Base-by-base conservation (phyloP, 1,140 invertebrate genomes). In the Pseudoatta argentina region DNA sequence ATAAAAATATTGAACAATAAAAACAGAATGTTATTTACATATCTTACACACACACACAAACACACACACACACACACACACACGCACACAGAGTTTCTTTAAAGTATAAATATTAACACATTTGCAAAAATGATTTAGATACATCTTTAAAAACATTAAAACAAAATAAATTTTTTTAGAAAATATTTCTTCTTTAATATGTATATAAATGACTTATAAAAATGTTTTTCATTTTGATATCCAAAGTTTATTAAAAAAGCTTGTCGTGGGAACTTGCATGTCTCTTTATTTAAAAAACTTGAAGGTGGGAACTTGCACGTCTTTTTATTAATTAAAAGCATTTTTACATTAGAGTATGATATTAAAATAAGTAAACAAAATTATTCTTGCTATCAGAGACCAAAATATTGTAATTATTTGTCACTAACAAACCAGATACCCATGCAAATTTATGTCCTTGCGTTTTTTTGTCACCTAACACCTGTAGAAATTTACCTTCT, bases 321-420 rank as follows among this genome's bases (percentile, higher is more conserved):
- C 30, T 64, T 0, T 8, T 64, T 64, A 64, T 34, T 34, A 8
- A 3, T 57, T 57, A 39, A 39, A 66, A 6, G 6, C 5, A 66
- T 5, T 21, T 18, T 10, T 66, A 21, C 7, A 55, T n/a, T 55
- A 6, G 4, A 1, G 3, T 39, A 21, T 21, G 21, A 10, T 87
- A 64, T 94, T 95, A 97, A 93, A 97, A 97, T 86, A 97, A 96
- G 90, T 97, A 97, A 16, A 98, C 95, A 79, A 96, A 94, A 91
- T 97, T 96, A 93, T 96, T 97, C 93, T 97, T 97, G 48, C 96
- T 96, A 92, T 98, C 97, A 21, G 96, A 96, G 0, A 97, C 96
- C 48, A 97, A 96, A 59, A 98, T 96, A 85, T 97, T 96, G 10
- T 96, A 95, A 92, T 97, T 96, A 24, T 95, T 95, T 14, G 96